Percentiles rank a stretch among this genome's conserved stretches.
phyloP scores from a whole-genome alignment of 2,113 vertebrate species.

The Sitta europaea region DNA sequence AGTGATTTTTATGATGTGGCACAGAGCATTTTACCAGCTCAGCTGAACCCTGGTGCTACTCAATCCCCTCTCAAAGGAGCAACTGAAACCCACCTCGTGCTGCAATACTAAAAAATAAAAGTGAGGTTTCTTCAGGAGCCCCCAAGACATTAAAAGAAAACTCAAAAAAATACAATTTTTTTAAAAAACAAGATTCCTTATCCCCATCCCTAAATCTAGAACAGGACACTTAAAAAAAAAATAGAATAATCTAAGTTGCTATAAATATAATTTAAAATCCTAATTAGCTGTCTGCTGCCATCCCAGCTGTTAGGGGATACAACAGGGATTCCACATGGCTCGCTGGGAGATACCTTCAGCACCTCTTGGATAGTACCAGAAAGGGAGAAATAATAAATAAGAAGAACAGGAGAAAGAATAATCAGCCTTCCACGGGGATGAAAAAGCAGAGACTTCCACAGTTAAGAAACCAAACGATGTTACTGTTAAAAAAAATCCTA shows the following conservation, averaged over 20 bases:
- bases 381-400: conserved; percentile 40
- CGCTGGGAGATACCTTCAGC: not conserved
- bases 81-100: not conserved
- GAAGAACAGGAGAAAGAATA: not conserved
- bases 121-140: not conserved
- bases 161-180: not conserved
- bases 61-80: not conserved
- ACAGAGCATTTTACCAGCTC: not conserved
- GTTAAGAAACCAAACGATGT: not conserved
- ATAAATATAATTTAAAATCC: not conserved
- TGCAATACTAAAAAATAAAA: not conserved
- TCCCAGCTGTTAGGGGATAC: not conserved
- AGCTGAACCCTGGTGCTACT: not conserved
- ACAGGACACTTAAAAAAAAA: not conserved
- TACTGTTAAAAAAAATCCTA: not conserved
- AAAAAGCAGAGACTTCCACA: conserved; percentile 25
- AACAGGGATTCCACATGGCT: not conserved
- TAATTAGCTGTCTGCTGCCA: not conserved
- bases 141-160: not conserved
- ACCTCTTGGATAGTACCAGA: conserved; percentile 1
- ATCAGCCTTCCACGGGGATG: not conserved
- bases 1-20: not conserved
- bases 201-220: not conserved
- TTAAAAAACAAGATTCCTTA: not conserved
- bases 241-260: not conserved